These are phyloP conservation scores for Drosophila mimetica DNA, from an alignment of 2,888 invertebrate genomes.

Conservation along the genomic window DNA sequence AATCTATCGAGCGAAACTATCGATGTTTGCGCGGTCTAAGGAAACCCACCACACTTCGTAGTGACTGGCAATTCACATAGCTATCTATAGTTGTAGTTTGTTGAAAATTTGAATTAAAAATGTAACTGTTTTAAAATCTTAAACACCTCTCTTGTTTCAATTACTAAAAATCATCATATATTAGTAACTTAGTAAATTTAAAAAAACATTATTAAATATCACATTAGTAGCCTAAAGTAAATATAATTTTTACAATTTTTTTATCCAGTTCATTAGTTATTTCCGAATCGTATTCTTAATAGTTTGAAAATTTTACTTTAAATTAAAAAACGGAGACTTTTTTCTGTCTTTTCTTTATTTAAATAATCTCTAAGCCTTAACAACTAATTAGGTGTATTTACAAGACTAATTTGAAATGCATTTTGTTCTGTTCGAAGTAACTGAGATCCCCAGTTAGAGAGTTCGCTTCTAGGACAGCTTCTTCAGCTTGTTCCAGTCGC, in stretches of 20 bases:
- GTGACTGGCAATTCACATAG: neutral
- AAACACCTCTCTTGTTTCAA: too few species aligned
- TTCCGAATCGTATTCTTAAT: neutral
- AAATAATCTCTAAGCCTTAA: conserved; percentile 1
- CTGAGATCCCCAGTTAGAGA: conserved; percentile 16
- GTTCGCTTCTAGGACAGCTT: conserved; percentile 41
- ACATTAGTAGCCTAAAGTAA: too few species aligned
- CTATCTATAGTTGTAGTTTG: neutral
- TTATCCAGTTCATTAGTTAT: too few species aligned
- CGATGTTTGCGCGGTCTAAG: too few species aligned
- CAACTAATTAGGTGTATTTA: conserved; percentile 18
- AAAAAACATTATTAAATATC: too few species aligned
- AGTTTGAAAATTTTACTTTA: neutral
- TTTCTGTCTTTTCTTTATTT: conserved; percentile 4
- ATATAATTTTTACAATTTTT: too few species aligned
- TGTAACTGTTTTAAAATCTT: too few species aligned
- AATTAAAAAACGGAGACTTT: neutral
- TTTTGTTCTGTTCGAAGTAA: conserved; percentile 18
- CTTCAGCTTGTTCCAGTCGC: conserved; percentile 61
- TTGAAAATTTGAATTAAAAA: neutral
- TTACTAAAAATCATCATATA: too few species aligned
- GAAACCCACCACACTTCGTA: neutral
- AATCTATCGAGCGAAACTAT: too few species aligned
- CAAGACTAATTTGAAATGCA: conserved; percentile 31
- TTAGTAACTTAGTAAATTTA: too few species aligned